phyloP scores from a whole-genome alignment of 1,140 invertebrate species.

The Diprion similis region DNA sequence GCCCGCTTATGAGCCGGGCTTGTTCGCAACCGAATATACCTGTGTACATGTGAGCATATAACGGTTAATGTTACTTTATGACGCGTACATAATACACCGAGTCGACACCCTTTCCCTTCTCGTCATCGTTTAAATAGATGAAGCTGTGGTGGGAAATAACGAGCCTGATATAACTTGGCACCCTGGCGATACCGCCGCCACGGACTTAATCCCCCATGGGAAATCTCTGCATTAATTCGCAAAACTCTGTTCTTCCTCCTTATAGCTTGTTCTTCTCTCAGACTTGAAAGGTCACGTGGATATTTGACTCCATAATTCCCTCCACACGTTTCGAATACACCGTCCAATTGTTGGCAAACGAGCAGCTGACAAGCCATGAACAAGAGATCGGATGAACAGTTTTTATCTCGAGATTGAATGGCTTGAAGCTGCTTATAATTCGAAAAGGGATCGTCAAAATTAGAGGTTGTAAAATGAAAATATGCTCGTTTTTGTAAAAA shows the following conservation, averaged over 20 bases:
- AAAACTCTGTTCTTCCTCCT: no score
- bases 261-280: no score
- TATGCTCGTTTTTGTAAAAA: background rate
- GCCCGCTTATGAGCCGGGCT: background rate
- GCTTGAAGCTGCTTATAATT: background rate
- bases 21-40: background rate
- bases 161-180: background rate
- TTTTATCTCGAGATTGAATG: background rate
- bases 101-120: background rate
- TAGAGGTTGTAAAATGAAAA: background rate
- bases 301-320: no score
- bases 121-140: background rate
- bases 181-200: background rate
- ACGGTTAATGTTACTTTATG: background rate
- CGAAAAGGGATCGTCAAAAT: background rate
- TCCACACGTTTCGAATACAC: no score
- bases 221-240: no score
- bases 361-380: background rate
- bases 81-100: constrained; percentile 1
- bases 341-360: no score
- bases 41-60: background rate
- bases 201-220: no score
- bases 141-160: constrained; percentile 1
- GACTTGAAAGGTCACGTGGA: no score
- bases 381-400: background rate